Evolutionary conservation across 2,113 vertebrate species (phyloP).

Genomic region (Mohoua ochrocephala): DNA sequence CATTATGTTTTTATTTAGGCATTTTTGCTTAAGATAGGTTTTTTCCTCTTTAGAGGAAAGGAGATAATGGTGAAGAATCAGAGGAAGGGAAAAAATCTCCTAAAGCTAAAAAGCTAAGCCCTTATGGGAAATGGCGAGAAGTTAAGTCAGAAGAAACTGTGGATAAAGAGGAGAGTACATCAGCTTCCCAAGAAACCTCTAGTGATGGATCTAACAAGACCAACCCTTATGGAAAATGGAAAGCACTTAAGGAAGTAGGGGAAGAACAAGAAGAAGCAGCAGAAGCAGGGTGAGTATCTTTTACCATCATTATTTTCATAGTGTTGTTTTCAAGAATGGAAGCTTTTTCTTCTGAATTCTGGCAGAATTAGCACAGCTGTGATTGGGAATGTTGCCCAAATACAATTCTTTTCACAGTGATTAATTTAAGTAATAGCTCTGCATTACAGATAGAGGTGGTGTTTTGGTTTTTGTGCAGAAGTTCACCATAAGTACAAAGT

Average conservation of each 20-base stretch:
- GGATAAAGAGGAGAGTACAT: slow-evolving; percentile 10
- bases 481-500: not conserved
- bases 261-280: slow-evolving; percentile 52
- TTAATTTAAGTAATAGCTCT: not conserved
- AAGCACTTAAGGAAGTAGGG: slow-evolving; percentile 66
- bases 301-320: not conserved
- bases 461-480: not conserved
- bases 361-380: not conserved
- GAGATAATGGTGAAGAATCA: slow-evolving; percentile 36
- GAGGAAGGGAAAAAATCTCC: slow-evolving; percentile 58
- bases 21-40: slow-evolving; percentile 56
- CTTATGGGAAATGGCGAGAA: slow-evolving; percentile 87
- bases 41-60: slow-evolving; percentile 70
- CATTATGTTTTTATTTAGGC: slow-evolving; percentile 58
- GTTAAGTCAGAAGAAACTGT: slow-evolving; percentile 67
- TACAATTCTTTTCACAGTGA: not conserved
- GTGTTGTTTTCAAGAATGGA: not conserved
- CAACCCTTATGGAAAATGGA: slow-evolving; percentile 86
- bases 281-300: slow-evolving; percentile 79
- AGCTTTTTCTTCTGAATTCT: not conserved
- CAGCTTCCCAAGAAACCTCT: slow-evolving; percentile 49
- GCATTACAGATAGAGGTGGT: not conserved
- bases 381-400: not conserved
- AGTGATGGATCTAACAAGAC: slow-evolving; percentile 41
- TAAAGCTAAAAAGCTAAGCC: slow-evolving; percentile 69